Evolutionary conservation across 2,888 invertebrate species (phyloP), one percentile per base, ranked within the genome.

Genomic region (Lissocephala sabroskyi): DNA sequence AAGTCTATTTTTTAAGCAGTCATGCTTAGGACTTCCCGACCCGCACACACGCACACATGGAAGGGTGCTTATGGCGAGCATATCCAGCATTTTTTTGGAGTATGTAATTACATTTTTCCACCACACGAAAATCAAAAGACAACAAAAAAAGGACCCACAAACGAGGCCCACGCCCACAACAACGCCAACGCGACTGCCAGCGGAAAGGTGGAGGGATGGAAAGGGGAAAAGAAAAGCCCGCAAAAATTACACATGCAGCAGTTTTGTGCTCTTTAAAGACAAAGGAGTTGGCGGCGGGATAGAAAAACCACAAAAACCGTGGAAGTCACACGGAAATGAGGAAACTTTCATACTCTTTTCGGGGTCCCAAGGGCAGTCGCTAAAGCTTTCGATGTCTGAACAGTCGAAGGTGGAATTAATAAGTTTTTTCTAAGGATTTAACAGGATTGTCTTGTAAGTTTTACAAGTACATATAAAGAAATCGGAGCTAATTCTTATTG

Each of bases 221-320:
- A n/a, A n/a, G n/a, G n/a, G n/a, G n/a, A n/a, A 33, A 13, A 35
- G 16, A 45, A 39, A 73, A 49, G 56, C 65, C 56, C 52, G 51
- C 55, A 64, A 59, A 71, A 74, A 74, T 68, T 77, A 71, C 65
- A 77, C 74, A 71, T 77, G 55, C 75, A 74, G 65, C 75, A 74
- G 26, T 77, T 74, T 73, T 17, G 35, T 10, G 14, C 35, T 16
- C 14, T 23, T 16, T 16, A 13, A 10, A 17, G 14, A 35, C 14
- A 17, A 9, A 35, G 23, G 23, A 23, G 23, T 23, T 5, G 23
- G 23, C 23, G 23, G 7, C 23, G n/a, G n/a, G n/a, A 18, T 14
- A 17, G 37, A 23, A 40, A 10, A 26, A 6, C 10, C 19, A 10
- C 9, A 40, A 13, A 11, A 18, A 10, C 2, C 11, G 39, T 11